Evolutionary conservation across 2,888 invertebrate genomes (phyloP), one percentile per base, ranked within the genome.

Genomic region (Falcaria lacertinaria): DNA sequence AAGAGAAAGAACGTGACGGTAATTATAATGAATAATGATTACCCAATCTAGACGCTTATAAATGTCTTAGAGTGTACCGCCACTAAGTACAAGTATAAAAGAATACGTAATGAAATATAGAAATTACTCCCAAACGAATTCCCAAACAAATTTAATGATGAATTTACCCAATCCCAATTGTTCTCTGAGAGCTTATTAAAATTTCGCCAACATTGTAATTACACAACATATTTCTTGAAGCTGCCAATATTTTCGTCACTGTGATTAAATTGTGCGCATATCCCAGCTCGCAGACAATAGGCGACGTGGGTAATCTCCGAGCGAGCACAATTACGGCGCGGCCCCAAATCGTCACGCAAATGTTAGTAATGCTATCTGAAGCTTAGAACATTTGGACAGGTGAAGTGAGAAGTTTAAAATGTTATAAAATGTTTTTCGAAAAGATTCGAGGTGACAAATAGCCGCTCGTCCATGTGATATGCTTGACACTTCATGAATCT

Each of bases 321-420:
- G 74, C 74, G 69, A 59, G 64, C 62, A 50, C 61, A 71, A 75
- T 74, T 70, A 69, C 55, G 28, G 54, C 53, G 59, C 52, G 48
- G 43, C 55, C 54, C 53, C 57, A 49, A 63, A 65, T 59, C 59
- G 64, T 69, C 69, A 68, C 64, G 67, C 66, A 69, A 61, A 60
- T 66, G 50, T 41, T 55, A 25, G 45, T 52, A 44, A 47, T 35
- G 39, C 47, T 35, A 42, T 42, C 41, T 43, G 36, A 7, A 22
- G 14, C 36, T 4, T 1, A 4, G 8, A 37, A 22, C 4, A 2
- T 14, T 13, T 37, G 15, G 36, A 37, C 22, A 15, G 25, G n/a
- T n/a, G n/a, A n/a, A n/a, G n/a, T n/a, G n/a, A n/a, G n/a, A n/a
- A n/a, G n/a, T n/a, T n/a, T n/a, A n/a, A n/a, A n/a, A n/a, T n/a